phyloP scores from a whole-genome alignment of 2,888 invertebrate genomes.

The Rotaria magnacalcarata region DNA sequence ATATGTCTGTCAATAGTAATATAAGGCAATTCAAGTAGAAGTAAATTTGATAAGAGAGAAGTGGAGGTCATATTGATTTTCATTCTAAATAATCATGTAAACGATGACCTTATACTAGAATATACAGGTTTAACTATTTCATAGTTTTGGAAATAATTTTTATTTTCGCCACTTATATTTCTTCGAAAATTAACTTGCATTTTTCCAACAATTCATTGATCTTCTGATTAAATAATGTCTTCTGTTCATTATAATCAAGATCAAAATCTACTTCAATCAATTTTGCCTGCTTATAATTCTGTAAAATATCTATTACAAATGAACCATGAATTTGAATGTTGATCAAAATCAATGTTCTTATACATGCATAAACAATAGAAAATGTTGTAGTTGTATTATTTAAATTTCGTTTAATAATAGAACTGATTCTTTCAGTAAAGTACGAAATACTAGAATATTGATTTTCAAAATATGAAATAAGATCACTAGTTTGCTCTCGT shows the following conservation, averaged over 20 bases:
- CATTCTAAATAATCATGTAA: too few species aligned
- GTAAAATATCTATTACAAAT: neutral
- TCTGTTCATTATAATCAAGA: neutral
- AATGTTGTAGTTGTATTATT: neutral
- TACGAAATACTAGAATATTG: neutral
- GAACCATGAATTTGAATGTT: neutral
- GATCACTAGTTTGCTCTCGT: slow-evolving; percentile 23
- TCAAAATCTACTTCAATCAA: neutral
- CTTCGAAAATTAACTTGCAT: neutral
- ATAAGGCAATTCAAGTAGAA: too few species aligned
- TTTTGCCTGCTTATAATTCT: neutral
- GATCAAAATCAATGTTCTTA: neutral
- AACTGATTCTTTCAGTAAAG: neutral
- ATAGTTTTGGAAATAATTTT: too few species aligned
- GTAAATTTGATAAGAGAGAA: too few species aligned
- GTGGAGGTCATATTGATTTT: too few species aligned
- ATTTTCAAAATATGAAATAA: neutral
- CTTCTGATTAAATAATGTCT: neutral
- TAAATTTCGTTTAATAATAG: neutral
- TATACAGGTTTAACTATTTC: too few species aligned
- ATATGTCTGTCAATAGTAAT: too few species aligned
- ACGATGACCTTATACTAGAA: too few species aligned
- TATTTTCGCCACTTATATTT: neutral
- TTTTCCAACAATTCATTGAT: neutral
- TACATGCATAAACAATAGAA: slow-evolving; percentile 4